A percentile compares a stretch with the other conserved stretches of the same genome.
Evolutionary conservation across 2,888 invertebrate genomes (phyloP).

Genomic region (Hirtodrosophila alboralis): DNA sequence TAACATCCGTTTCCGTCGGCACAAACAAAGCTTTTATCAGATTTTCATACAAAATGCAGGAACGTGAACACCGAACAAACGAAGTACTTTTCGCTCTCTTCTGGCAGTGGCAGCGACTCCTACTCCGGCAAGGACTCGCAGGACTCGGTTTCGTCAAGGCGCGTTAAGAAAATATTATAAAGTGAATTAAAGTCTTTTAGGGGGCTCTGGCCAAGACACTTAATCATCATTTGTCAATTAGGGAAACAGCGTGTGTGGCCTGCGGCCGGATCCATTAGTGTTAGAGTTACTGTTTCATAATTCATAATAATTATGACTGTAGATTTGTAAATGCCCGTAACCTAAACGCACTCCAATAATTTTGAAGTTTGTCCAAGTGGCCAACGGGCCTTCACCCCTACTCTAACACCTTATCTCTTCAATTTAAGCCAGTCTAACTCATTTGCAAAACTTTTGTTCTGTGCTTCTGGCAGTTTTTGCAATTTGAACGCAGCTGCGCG

Average conservation of each 20-base stretch:
- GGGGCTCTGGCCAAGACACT: constrained; percentile 61
- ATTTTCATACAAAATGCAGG: constrained; percentile 59
- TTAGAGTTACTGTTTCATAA: constrained; percentile 59
- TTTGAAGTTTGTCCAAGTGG: constrained; percentile 47
- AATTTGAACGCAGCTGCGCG: constrained; percentile 52
- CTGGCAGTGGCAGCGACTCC: not conserved
- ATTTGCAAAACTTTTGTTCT: constrained; percentile 55
- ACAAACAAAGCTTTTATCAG: constrained; percentile 72
- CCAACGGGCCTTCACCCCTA: not conserved
- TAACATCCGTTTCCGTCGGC: constrained; percentile 76
- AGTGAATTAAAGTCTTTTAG: constrained; percentile 38
- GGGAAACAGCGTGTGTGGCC: constrained; percentile 28
- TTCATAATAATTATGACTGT: constrained; percentile 71
- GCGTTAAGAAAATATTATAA: constrained; percentile 53
- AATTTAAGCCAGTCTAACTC: constrained; percentile 33
- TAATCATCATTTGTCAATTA: constrained; percentile 79
- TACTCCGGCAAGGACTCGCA: not conserved
- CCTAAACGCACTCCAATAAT: constrained; percentile 36
- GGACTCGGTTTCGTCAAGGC: constrained; percentile 25
- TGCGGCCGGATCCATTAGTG: constrained; percentile 58
- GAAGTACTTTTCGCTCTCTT: constrained; percentile 6
- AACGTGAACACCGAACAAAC: constrained; percentile 22
- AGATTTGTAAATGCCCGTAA: constrained; percentile 57
- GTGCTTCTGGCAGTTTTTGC: constrained; percentile 59
- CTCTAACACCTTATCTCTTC: not conserved